phyloP scores from a whole-genome alignment of 2,113 vertebrate species.

The Apodemus speciosus region DNA sequence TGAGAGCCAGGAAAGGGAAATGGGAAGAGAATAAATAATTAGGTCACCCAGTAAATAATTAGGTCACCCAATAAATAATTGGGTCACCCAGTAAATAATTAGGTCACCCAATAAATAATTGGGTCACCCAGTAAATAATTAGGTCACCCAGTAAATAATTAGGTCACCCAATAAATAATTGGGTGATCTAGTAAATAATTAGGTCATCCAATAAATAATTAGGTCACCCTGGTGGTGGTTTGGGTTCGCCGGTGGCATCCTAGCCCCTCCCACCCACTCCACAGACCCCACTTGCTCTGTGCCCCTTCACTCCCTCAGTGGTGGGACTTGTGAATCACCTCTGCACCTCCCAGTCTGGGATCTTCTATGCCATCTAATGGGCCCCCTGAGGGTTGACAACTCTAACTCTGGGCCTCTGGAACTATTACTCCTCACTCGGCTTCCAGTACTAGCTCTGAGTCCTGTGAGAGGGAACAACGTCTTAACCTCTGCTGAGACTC shows the following conservation, averaged over 20 bases:
- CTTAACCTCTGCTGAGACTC: neutral
- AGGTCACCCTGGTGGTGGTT: neutral
- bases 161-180: no score
- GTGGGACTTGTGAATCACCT: neutral
- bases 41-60: no score
- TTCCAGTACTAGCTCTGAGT: neutral
- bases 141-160: no score
- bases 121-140: neutral
- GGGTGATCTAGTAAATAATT: no score
- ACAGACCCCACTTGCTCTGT: neutral
- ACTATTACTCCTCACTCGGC: neutral
- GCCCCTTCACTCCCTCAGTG: rapidly evolving
- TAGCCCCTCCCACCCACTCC: no score
- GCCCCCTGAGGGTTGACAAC: neutral
- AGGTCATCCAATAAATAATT: no score
- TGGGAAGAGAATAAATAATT: neutral
- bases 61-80: no score
- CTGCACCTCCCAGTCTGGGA: rapidly evolving
- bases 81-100: no score
- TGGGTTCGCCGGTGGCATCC: neutral
- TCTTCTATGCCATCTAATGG: rapidly evolving
- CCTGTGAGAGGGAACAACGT: neutral
- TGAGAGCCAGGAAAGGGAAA: neutral
- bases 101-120: no score
- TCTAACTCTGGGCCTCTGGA: neutral